Base-by-base conservation (phyloP, 2,113 vertebrate genomes). In the Rafetus swinhoei region DNA sequence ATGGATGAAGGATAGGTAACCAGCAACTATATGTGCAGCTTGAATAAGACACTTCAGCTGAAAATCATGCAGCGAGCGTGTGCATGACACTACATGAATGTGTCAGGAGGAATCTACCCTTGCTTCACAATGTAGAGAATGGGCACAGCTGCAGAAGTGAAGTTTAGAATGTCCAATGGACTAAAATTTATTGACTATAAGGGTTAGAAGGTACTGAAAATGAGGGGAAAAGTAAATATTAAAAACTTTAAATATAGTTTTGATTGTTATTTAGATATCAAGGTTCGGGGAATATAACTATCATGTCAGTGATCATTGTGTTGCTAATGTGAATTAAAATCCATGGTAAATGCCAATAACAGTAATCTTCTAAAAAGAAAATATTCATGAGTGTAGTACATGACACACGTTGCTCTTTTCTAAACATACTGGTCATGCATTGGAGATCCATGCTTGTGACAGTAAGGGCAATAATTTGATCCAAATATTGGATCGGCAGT, bases 1-100 rank as follows among this genome's bases (percentile, higher is more conserved):
- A 94, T 99, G 99, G 99, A 99, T 99, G 97, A 99, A 99, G 96
- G 99, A 99, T 98, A 99, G 99, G 99, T 99, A 98, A 98, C 97
- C 98, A 98, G 98, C 98, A 98, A 98, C 97, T 97, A 97, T 95
- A 95, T 93, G 79, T 96, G 9, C 3, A 85, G 84, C 87, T 52
- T 45, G 45, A 52, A 82, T 14, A 39, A 56, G 81, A 3, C 45
- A 19, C 5, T 60, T 22, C 77, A 59, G 1, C 45, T 56, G 54
- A 15, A 89, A 87, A 82, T 54, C 53, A 50, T 25, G 9, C 9
- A 7, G 10, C 24, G 2, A 1, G 85, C 18, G 0, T 4, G 15
- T 54, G 55, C 2, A 1, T n/a, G 35, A n/a, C 45, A 35, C 65
- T 60, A 52, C 9, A 0, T 32, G 11, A 0, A 19, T 25, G 54